These are phyloP conservation scores for Girardia tigrina DNA, from an alignment of 2,888 invertebrate genomes.

Conservation along the genomic window DNA sequence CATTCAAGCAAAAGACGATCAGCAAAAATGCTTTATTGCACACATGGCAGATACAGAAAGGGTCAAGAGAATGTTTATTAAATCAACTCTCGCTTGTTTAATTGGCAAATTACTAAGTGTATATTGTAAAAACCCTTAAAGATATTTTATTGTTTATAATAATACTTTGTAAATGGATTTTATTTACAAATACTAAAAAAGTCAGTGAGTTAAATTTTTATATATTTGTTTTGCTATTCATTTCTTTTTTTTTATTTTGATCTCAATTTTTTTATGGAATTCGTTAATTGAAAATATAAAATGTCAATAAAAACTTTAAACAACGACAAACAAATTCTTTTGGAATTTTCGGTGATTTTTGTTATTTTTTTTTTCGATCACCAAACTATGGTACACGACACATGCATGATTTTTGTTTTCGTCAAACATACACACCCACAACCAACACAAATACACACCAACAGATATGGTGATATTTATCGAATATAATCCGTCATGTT, in stretches of 20 bases:
- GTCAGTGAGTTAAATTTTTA: too few relatives aligned
- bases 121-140: background rate
- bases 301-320: too few relatives aligned
- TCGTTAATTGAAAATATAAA: too few relatives aligned
- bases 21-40: conserved; percentile 20
- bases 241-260: too few relatives aligned
- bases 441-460: background rate
- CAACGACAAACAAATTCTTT: too few relatives aligned
- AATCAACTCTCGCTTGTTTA: background rate
- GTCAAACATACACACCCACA: conserved; percentile 4
- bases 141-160: too few relatives aligned
- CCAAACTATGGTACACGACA: conserved; percentile 7
- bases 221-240: too few relatives aligned
- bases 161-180: too few relatives aligned
- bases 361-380: too few relatives aligned
- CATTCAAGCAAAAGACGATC: conserved; percentile 8
- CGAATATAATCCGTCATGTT: conserved; percentile 13
- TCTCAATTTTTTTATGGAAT: too few relatives aligned
- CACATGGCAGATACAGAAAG: conserved; percentile 21
- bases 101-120: background rate
- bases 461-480: conserved; percentile 18
- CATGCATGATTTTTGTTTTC: background rate
- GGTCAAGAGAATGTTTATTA: conserved; percentile 19
- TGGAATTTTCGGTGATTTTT: background rate
- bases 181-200: too few relatives aligned